Conservation (phyloP, 2,888 invertebrate species). For the Scaptomyza tumidula region DNA sequence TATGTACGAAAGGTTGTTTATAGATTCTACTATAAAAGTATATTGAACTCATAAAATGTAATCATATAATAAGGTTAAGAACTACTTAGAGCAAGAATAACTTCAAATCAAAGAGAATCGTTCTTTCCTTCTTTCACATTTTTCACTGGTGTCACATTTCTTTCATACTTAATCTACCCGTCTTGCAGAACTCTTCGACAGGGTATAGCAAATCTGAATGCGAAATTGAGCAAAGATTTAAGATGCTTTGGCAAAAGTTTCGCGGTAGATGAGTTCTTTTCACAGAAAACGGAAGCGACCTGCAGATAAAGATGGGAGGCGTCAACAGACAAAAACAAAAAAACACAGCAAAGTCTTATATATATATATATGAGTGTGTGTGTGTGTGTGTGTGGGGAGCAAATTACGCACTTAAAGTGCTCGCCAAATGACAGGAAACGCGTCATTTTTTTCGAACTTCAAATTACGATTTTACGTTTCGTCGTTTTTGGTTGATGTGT, state of each 20-base stretch:
- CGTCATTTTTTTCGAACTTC: conserved; percentile 81
- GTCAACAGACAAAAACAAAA: conserved; percentile 62
- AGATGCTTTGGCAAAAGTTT: conserved; percentile 39
- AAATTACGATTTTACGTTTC: conserved; percentile 79
- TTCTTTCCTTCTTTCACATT: no score
- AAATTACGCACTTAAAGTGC: conserved; percentile 82
- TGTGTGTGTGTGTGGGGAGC: conserved; percentile 66
- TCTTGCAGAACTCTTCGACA: background rate
- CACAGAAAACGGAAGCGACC: conserved; percentile 66
- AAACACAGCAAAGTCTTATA: conserved; percentile 36
- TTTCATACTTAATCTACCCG: rapidly evolving
- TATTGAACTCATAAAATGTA: no score
- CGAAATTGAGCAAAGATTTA: conserved; percentile 45
- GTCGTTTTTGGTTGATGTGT: conserved; percentile 46
- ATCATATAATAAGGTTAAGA: no score
- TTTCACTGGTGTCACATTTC: background rate
- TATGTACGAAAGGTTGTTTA: no score
- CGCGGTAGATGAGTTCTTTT: conserved; percentile 57
- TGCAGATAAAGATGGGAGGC: conserved; percentile 63
- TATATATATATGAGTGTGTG: conserved; percentile 12
- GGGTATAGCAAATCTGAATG: conserved; percentile 44
- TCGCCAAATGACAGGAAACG: conserved; percentile 81
- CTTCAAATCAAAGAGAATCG: no score
- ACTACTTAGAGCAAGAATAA: no score
- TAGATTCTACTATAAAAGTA: no score